These are phyloP conservation scores for Rhyacichthys aspro DNA, from an alignment of 2,797 vertebrate species.

Conservation along the genomic window DNA sequence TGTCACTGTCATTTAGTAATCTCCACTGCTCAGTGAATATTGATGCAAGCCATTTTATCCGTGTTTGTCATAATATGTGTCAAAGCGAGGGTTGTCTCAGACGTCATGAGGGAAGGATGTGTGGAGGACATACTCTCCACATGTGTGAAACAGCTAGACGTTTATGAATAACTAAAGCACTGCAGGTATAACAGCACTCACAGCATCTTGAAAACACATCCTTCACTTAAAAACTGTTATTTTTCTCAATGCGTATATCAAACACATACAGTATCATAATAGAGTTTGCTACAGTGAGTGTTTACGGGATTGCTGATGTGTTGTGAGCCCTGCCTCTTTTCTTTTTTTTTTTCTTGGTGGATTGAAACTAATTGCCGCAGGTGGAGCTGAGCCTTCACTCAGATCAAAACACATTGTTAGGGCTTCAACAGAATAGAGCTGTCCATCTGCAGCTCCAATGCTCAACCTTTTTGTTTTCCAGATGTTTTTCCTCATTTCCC, in stretches of 20 bases:
- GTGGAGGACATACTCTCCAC: conserved; percentile 66
- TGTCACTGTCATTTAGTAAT: conserved; percentile 72
- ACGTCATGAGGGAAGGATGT: conserved; percentile 51
- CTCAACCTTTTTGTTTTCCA: conserved; percentile 21
- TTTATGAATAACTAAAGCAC: conserved; percentile 54
- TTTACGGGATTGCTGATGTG: conserved; percentile 43
- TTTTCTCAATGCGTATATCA: conserved; percentile 43
- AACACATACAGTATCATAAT: conserved; percentile 36
- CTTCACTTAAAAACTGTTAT: conserved; percentile 42
- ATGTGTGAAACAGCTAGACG: conserved; percentile 53
- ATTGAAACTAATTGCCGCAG: conserved; percentile 61
- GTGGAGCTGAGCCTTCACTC: conserved; percentile 26
- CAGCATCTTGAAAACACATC: conserved; percentile 50
- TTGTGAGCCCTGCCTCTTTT: conserved; percentile 25
- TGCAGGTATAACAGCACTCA: conserved; percentile 24
- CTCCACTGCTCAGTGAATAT: conserved; percentile 66
- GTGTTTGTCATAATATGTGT: conserved; percentile 61
- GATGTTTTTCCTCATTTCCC: no score
- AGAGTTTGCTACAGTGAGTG: conserved; percentile 36
- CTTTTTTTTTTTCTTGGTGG: conserved; percentile 38
- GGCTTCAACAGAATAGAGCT: conserved; percentile 36
- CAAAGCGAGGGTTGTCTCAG: conserved; percentile 52
- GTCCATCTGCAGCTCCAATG: conserved; percentile 39
- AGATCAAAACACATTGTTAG: conserved; percentile 43
- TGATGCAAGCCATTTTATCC: conserved; percentile 65